Base-by-base conservation (phyloP, 2,797 vertebrate species). In the Falco cherrug region DNA sequence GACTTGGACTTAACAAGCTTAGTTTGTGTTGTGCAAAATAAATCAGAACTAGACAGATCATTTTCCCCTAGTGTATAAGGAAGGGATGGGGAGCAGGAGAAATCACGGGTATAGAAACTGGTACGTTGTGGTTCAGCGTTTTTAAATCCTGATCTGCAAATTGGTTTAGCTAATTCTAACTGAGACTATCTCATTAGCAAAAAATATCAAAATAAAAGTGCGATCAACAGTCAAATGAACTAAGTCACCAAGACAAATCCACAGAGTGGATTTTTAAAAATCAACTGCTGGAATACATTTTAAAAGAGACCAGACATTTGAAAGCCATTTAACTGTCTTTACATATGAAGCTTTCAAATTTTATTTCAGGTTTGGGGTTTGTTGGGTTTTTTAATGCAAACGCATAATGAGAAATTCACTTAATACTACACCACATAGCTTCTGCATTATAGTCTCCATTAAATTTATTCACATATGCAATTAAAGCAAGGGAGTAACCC, bases 1-100 rank as follows among this genome's bases (percentile, higher is more conserved):
- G 88, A 80, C 74, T 90, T 73, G 57, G 84, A 90, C 56, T 93
- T 95, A 93, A 94, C 90, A 94, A 95, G 70, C 54, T 75, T 73
- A 65, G 59, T 88, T 90, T 86, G 53, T 69, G 47, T 56, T 68
- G 63, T 76, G 56, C 47, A 95, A 96, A 88, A 94, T 75, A 90
- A 79, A 92, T 83, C 64, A 84, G 68, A 94, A 76, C n/a, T 75
- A 95, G 88, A 80, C 60, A 86, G 69, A 86, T 76, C 10, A 31
- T 81, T 90, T 89, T 91, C 56, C 77, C 47, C 63, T 15, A 37
- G 28, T 1, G 0, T 31, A 24, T 29, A 67, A 51, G 48, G 39
- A 80, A 77, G 39, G 10, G 12, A 70, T 24, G 41, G 6, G 54
- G 48, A 87, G 19, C 20, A 65, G 13, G 13, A 57, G 16, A 87